A percentile compares a stretch with the other conserved stretches of the same genome.
Conservation (phyloP, 2,113 vertebrate genomes). For the Mionectes macconnelli region DNA sequence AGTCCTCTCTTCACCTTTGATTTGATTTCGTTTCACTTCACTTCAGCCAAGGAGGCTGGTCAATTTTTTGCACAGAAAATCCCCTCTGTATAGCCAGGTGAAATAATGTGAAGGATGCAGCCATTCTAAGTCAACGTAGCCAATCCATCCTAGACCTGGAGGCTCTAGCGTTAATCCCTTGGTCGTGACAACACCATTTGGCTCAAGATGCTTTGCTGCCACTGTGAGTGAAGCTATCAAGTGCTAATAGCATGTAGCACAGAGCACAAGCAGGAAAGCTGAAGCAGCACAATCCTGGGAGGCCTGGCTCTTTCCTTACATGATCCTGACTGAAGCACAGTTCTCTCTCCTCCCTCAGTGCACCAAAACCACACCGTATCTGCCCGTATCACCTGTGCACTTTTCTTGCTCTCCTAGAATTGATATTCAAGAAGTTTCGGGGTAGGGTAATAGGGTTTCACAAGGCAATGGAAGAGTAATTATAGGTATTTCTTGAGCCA, state of each 20-base stretch:
- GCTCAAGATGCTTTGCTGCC: background rate
- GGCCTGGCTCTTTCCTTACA: accelerated
- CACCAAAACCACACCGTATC: background rate
- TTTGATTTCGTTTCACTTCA: background rate
- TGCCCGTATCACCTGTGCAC: background rate
- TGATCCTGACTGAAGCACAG: background rate
- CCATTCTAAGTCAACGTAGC: background rate
- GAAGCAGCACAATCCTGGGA: background rate
- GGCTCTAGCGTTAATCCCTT: accelerated
- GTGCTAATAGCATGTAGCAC: background rate
- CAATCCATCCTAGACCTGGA: background rate
- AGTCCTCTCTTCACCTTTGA: background rate
- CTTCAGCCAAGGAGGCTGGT: background rate
- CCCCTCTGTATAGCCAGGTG: background rate
- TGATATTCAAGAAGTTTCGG: background rate
- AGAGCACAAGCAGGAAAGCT: background rate
- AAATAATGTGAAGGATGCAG: background rate
- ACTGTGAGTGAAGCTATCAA: background rate
- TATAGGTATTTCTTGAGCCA: background rate
- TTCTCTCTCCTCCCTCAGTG: background rate
- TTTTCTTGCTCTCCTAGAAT: background rate
- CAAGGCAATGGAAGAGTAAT: background rate
- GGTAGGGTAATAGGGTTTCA: background rate
- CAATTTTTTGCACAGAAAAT: background rate
- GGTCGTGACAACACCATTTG: background rate